These are phyloP conservation scores for Bicyclus anynana DNA, from an alignment of 1,140 invertebrate genomes.

Conservation along the genomic window DNA sequence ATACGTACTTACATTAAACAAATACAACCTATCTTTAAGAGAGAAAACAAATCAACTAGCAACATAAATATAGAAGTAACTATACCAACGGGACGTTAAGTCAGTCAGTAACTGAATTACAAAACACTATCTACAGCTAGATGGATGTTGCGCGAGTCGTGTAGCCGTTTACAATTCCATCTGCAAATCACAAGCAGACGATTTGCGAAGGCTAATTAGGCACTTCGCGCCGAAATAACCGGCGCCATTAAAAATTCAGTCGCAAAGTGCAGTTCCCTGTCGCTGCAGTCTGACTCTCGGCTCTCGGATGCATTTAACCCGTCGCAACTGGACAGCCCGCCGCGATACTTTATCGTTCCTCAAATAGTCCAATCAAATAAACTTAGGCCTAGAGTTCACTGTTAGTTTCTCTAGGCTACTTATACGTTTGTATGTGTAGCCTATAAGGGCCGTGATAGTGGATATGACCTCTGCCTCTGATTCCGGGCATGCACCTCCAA, in stretches of 20 bases:
- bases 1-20: no score
- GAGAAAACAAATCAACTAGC: no score
- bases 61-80: not conserved
- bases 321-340: slow-evolving; percentile 40
- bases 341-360: slow-evolving; percentile 40
- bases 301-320: slow-evolving; percentile 46
- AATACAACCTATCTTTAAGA: no score
- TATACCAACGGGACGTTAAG: no score
- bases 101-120: not conserved
- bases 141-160: not conserved
- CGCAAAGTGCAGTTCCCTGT: slow-evolving; percentile 65
- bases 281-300: slow-evolving; percentile 42
- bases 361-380: slow-evolving; percentile 48
- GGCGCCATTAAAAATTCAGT: slow-evolving; percentile 63
- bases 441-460: no score
- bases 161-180: slow-evolving; percentile 1
- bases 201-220: slow-evolving; percentile 57
- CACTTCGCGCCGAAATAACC: slow-evolving; percentile 53
- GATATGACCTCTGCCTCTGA: no score
- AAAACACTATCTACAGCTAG: not conserved
- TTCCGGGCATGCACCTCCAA: no score
- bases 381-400: slow-evolving; percentile 27
- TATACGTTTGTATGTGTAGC: not conserved
- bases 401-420: not conserved
- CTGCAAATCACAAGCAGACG: slow-evolving; percentile 15